phyloP scores from a whole-genome alignment of 2,888 invertebrate species.

The Patella depressa region DNA sequence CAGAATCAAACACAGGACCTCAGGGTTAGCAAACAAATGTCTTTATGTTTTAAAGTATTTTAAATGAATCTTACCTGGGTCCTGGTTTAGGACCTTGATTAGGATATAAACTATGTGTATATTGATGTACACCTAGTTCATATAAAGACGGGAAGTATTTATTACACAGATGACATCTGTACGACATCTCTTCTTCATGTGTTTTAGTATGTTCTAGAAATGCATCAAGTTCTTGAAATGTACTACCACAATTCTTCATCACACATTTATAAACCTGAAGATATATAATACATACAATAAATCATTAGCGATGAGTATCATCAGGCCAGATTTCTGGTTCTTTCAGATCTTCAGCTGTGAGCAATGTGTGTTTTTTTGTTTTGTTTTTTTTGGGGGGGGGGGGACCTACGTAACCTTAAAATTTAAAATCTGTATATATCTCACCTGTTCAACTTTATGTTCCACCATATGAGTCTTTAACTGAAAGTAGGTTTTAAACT shows the following conservation, averaged over 20 bases:
- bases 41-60: background rate
- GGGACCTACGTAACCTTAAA: too few relatives aligned
- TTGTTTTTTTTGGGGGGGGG: too few relatives aligned
- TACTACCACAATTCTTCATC: conserved; percentile 77
- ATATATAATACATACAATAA: too few relatives aligned
- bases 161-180: conserved; percentile 78
- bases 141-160: conserved; percentile 76
- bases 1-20: too few relatives aligned
- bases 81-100: conserved; percentile 72
- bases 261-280: conserved; percentile 73
- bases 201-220: conserved; percentile 77
- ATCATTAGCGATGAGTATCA: too few relatives aligned
- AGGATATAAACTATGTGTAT: conserved; percentile 74
- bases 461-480: conserved; percentile 73
- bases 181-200: conserved; percentile 75
- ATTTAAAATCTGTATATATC: background rate
- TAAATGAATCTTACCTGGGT: conserved; percentile 56
- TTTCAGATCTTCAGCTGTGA: too few relatives aligned
- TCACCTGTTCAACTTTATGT: conserved; percentile 74
- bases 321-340: too few relatives aligned
- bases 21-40: too few relatives aligned
- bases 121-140: conserved; percentile 78
- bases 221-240: conserved; percentile 77
- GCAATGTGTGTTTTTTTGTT: too few relatives aligned
- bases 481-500: conserved; percentile 72